Evolutionary conservation across 2,797 vertebrate genomes (phyloP).

Genomic region (Phrynocephalus vlangalii): DNA sequence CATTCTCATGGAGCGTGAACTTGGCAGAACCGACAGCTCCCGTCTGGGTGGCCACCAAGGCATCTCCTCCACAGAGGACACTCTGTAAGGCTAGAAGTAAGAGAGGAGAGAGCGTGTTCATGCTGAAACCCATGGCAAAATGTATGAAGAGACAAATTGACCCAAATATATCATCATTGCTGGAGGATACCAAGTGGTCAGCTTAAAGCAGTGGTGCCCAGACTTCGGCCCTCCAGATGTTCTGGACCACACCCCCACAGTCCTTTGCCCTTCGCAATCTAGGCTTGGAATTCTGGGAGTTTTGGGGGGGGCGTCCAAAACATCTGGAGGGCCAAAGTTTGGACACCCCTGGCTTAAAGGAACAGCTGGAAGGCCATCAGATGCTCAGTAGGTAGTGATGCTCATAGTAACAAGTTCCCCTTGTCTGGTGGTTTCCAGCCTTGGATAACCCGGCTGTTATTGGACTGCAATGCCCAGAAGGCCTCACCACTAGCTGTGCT

Average conservation of each 20-base stretch:
- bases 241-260: too few relatives aligned
- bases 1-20: slow-evolving; percentile 89
- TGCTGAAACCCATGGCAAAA: neutral
- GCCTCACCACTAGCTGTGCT: neutral
- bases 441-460: neutral
- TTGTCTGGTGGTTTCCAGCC: neutral
- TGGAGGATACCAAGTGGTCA: neutral
- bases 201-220: too few relatives aligned
- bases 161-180: neutral
- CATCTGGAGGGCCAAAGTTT: too few relatives aligned
- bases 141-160: neutral
- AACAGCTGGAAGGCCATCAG: neutral
- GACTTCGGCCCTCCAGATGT: too few relatives aligned
- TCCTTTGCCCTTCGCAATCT: too few relatives aligned
- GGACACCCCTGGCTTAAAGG: neutral
- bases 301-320: too few relatives aligned
- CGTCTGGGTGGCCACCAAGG: slow-evolving; percentile 87
- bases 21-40: slow-evolving; percentile 92
- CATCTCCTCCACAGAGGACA: slow-evolving; percentile 90
- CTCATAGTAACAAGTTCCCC: neutral
- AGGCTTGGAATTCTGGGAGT: too few relatives aligned
- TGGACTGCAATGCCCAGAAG: neutral
- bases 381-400: neutral
- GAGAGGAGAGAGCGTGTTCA: slow-evolving; percentile 42
- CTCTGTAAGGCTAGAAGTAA: slow-evolving; percentile 87